Percentiles rank a stretch among this genome's conserved stretches.
Conservation (phyloP, 2,797 vertebrate genomes). For the Sternotherus odoratus region DNA sequence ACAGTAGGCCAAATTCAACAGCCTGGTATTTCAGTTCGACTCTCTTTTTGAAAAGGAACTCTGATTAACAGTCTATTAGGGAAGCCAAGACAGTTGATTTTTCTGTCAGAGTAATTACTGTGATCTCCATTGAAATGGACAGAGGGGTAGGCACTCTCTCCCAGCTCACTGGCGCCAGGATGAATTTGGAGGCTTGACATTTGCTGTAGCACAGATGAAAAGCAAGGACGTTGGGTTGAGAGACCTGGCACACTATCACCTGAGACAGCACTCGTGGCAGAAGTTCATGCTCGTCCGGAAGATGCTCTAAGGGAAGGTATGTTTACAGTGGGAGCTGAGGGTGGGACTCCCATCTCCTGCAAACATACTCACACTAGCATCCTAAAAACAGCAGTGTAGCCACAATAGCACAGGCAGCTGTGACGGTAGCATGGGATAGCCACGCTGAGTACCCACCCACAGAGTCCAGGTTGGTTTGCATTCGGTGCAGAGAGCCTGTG, state of each 20-base stretch:
- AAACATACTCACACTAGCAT: fast-evolving
- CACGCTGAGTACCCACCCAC: no score
- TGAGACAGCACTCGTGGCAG: conserved; percentile 31
- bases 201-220: neutral
- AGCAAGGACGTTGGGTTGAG: neutral
- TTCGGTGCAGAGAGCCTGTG: neutral
- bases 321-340: neutral
- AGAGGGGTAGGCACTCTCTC: conserved; percentile 3
- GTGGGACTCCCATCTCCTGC: neutral
- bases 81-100: conserved; percentile 63
- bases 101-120: conserved; percentile 61
- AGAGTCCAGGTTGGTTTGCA: no score
- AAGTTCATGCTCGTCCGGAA: conserved; percentile 34
- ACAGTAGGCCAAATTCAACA: neutral
- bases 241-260: conserved; percentile 15
- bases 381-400: neutral
- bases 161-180: neutral
- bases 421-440: no score
- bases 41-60: conserved; percentile 22
- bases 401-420: neutral
- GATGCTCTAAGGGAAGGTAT: neutral
- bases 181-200: conserved; percentile 5
- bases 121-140: conserved; percentile 14
- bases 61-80: conserved; percentile 30
- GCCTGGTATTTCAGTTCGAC: neutral